phyloP scores from a whole-genome alignment of 1,140 invertebrate genomes.

The Lordiphosa mommai region DNA sequence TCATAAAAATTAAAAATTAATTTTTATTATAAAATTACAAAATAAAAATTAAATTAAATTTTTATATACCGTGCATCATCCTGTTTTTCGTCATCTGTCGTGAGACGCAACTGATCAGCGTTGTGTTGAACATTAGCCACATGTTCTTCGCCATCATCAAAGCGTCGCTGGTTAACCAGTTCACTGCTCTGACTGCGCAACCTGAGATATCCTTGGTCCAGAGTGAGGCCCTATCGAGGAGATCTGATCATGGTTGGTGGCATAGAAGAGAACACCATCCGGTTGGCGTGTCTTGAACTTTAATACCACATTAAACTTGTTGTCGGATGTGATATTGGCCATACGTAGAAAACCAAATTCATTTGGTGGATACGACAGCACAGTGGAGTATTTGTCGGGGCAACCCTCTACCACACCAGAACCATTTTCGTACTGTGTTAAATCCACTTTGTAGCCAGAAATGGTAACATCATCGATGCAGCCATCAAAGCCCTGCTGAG shows the following conservation, averaged over 20 bases:
- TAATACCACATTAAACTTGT: conserved; percentile 88
- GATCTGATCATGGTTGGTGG: conserved; percentile 83
- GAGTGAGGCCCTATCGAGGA: conserved; percentile 84
- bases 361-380: conserved; percentile 79
- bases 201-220: conserved; percentile 86
- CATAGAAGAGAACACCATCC: conserved; percentile 90
- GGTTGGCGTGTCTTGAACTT: conserved; percentile 92
- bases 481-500: conserved; percentile 92
- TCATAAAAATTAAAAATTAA: too few species aligned
- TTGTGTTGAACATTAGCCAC: conserved; percentile 91
- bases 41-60: too few species aligned
- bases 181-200: conserved; percentile 85
- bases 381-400: conserved; percentile 83
- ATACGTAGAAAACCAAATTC: conserved; percentile 85
- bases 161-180: conserved; percentile 83
- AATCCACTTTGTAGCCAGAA: conserved; percentile 86
- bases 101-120: conserved; percentile 83
- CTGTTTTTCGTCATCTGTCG: conserved; percentile 88
- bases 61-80: conserved; percentile 85
- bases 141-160: conserved; percentile 96
- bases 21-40: too few species aligned
- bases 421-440: conserved; percentile 88
- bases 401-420: conserved; percentile 92
- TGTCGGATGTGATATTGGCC: conserved; percentile 82
- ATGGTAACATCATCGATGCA: conserved; percentile 94